Conservation (phyloP, 1,140 invertebrate species). For the Brachionus plicatilis region DNA sequence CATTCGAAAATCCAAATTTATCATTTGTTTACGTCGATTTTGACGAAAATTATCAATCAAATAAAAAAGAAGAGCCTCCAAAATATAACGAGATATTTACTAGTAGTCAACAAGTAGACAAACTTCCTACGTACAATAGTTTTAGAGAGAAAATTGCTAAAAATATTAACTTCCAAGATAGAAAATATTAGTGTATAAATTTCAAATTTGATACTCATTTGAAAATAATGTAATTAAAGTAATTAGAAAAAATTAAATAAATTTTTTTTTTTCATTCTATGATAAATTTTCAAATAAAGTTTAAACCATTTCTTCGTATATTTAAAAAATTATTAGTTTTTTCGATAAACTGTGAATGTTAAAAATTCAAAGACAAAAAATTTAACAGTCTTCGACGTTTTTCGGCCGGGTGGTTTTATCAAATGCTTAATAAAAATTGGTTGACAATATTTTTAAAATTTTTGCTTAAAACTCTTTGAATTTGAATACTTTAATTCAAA, state of each 20-base stretch:
- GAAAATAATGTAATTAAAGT: background rate
- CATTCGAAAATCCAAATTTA: conserved; percentile 8
- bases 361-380: too few species aligned
- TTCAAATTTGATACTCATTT: background rate
- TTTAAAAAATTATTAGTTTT: too few species aligned
- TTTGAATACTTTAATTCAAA: too few species aligned
- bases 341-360: too few species aligned
- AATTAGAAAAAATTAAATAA: background rate
- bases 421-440: too few species aligned
- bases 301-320: background rate
- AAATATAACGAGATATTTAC: conserved; percentile 12
- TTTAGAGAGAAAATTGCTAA: conserved; percentile 19
- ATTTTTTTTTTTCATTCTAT: background rate
- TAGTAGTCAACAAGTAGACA: background rate
- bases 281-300: background rate
- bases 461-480: too few species aligned
- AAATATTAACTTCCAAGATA: background rate
- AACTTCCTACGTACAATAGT: conserved; percentile 6
- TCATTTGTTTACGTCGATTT: conserved; percentile 20
- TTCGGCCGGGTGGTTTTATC: too few species aligned
- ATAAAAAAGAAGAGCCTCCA: conserved; percentile 28
- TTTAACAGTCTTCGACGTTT: too few species aligned
- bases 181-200: background rate
- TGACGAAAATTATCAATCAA: background rate
- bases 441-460: too few species aligned